phyloP scores from a whole-genome alignment of 2,113 vertebrate genomes.

The Centrocercus urophasianus region DNA sequence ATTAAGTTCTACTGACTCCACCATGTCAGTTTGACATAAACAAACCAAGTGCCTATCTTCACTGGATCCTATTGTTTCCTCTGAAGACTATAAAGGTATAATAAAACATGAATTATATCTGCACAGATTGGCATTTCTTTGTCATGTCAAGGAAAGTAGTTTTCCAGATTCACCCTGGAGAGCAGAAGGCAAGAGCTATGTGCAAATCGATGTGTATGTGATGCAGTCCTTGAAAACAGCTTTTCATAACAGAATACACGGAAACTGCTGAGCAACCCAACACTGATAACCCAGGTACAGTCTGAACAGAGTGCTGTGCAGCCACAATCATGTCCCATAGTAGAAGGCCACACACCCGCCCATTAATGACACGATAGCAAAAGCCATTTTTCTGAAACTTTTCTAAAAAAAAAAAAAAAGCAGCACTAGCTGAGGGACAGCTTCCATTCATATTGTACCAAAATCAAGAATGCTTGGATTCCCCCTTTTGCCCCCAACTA shows the following conservation, averaged over 20 bases:
- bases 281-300: not conserved
- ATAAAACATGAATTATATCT: not conserved
- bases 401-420: not conserved
- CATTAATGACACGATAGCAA: not conserved
- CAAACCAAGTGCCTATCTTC: not conserved
- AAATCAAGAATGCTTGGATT: not conserved
- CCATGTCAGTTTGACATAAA: not conserved
- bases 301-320: not conserved
- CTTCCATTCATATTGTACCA: not conserved
- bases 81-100: not conserved
- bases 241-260: not conserved
- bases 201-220: not conserved
- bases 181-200: not conserved
- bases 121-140: not conserved
- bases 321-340: accelerated
- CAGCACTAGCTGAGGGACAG: not conserved
- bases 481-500: not conserved
- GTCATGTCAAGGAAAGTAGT: not conserved
- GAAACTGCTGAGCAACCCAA: not conserved
- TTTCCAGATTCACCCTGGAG: not conserved
- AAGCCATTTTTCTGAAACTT: not conserved
- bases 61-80: not conserved
- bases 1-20: not conserved
- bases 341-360: not conserved
- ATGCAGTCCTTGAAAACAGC: not conserved